phyloP scores from a whole-genome alignment of 2,797 vertebrate genomes.

The Amniataba percoides region DNA sequence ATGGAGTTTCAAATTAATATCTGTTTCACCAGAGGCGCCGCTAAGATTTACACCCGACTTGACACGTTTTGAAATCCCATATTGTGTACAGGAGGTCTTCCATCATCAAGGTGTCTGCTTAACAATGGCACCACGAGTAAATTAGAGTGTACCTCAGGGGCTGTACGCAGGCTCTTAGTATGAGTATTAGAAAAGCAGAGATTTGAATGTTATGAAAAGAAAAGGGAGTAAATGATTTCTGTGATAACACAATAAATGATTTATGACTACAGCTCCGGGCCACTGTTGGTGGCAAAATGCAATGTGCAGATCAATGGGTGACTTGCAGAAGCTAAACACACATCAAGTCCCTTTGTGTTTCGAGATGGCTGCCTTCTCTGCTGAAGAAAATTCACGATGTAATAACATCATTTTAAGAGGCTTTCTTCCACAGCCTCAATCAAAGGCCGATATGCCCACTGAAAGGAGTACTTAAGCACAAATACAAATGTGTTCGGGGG shows the following conservation, averaged over 20 bases:
- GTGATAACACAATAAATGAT: slow-evolving; percentile 83
- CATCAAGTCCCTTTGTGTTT: slow-evolving; percentile 67
- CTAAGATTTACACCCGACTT: slow-evolving; percentile 82
- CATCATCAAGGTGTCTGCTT: slow-evolving; percentile 83
- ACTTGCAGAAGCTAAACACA: slow-evolving; percentile 61
- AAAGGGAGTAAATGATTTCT: slow-evolving; percentile 78
- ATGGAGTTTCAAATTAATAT: slow-evolving; percentile 85
- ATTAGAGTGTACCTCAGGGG: slow-evolving; percentile 75
- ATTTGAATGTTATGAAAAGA: slow-evolving; percentile 80
- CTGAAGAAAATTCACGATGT: slow-evolving; percentile 48
- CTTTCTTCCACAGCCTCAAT: slow-evolving; percentile 36
- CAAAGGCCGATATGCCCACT: slow-evolving; percentile 40
- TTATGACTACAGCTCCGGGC: slow-evolving; percentile 75
- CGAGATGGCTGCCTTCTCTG: slow-evolving; percentile 39
- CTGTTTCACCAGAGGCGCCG: slow-evolving; percentile 83
- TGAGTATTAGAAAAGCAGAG: slow-evolving; percentile 75
- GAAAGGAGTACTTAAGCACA: slow-evolving; percentile 66
- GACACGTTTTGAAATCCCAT: slow-evolving; percentile 83
- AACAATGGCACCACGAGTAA: slow-evolving; percentile 78
- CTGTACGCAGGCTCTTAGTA: slow-evolving; percentile 59
- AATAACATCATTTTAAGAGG: slow-evolving; percentile 57
- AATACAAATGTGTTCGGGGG: slow-evolving; percentile 69
- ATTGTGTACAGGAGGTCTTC: slow-evolving; percentile 81
- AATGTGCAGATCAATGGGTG: slow-evolving; percentile 71
- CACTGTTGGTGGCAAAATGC: slow-evolving; percentile 67